Base-by-base conservation (phyloP, 2,113 vertebrate genomes). In the Opisthocomus hoazin region DNA sequence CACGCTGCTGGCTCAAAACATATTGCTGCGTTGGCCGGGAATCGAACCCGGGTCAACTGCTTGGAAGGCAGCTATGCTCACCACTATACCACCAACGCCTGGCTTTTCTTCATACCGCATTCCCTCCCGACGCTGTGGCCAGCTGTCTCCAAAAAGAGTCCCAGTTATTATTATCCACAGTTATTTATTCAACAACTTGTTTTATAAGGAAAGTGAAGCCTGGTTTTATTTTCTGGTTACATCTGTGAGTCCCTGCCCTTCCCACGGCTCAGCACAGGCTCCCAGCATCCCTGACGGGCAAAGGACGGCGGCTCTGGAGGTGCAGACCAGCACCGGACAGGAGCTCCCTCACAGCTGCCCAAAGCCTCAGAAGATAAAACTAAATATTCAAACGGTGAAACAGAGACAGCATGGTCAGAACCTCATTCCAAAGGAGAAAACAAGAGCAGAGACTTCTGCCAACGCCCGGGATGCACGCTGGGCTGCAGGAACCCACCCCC, bases 1-100 rank as follows among this genome's bases (percentile, higher is more conserved):
- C n/a, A n/a, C n/a, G n/a, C n/a, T n/a, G n/a, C n/a, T n/a, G n/a
- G n/a, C n/a, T n/a, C n/a, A n/a, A n/a, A n/a, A n/a, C n/a, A n/a
- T n/a, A 45, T 16, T 45, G 1, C 3, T 94, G 94, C 92, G 94
- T 97, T 96, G 96, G 96, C 96, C 96, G 94, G 96, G 96, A 96
- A 96, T 96, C 96, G 96, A 96, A 96, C 96, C 96, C 96, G 94
- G 97, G 97, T 97, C 97, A 98, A 97, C 97, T 97, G 97, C 97
- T 98, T 98, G 97, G 98, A 98, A 98, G 97, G 98, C 98, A 98
- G 98, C 98, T 98, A 98, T 98, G 98, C 97, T 98, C 91, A 98
- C 98, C 98, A 98, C 98, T 98, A 98, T 98, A 98, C 98, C 97
- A 98, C 98, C 98, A 98, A 96, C 93, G 82, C 68, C n/a, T n/a